A percentile compares a stretch with the other conserved stretches of the same genome.
Conservation (phyloP, 2,888 invertebrate species). For the Danaus chrysippus region DNA sequence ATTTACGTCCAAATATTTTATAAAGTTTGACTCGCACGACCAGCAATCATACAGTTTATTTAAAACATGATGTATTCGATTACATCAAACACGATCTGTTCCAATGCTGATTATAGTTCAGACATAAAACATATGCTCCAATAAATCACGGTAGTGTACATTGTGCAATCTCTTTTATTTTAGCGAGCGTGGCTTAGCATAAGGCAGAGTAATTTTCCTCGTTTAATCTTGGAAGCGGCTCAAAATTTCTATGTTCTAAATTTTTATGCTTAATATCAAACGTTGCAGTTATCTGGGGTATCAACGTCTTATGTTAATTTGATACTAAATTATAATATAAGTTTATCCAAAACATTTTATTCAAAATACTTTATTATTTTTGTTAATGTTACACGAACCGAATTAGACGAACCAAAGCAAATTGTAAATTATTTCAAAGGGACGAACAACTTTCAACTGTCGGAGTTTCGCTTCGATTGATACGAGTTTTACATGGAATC, state of each 20-base stretch:
- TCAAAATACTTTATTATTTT: too few relatives aligned
- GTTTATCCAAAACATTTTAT: too few relatives aligned
- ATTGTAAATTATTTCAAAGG: conserved; percentile 27
- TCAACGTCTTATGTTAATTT: background rate
- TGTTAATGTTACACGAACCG: too few relatives aligned
- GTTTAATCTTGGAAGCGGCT: conserved; percentile 48
- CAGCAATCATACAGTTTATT: background rate
- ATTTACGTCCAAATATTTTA: conserved; percentile 1
- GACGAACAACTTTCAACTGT: conserved; percentile 48
- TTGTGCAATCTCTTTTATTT: conserved; percentile 17
- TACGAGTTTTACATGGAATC: conserved; percentile 32
- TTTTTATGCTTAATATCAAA: conserved; percentile 9
- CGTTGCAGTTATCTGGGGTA: background rate
- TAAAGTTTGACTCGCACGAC: background rate
- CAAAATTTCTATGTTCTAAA: conserved; percentile 36
- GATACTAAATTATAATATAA: background rate
- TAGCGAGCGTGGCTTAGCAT: conserved; percentile 25
- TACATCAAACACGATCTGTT: conserved; percentile 3
- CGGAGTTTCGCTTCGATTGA: conserved; percentile 31
- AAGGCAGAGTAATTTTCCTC: conserved; percentile 38
- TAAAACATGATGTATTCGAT: background rate
- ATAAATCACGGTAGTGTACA: conserved; percentile 14
- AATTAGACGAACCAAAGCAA: background rate
- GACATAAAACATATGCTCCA: conserved; percentile 10
- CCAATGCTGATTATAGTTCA: conserved; percentile 13